A percentile compares a stretch with the other conserved stretches of the same genome.
These are phyloP conservation scores for Columba livia DNA, from an alignment of 2,113 vertebrate species.

Conservation along the genomic window DNA sequence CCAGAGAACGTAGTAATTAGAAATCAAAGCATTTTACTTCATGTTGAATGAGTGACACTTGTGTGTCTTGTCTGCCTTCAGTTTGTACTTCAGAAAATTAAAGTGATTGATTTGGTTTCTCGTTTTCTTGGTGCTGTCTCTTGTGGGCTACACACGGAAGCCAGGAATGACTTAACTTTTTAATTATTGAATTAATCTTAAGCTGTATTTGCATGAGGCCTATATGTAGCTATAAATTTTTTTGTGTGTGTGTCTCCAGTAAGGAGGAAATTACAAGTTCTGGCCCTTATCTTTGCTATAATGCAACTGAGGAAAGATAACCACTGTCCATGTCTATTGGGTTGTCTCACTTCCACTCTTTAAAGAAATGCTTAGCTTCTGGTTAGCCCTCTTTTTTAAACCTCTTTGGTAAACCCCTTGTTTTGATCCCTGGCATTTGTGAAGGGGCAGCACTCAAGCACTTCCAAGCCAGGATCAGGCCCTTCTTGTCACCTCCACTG, in stretches of 20 bases:
- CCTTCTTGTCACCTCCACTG: neutral
- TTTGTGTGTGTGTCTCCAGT: neutral
- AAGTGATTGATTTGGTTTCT: neutral
- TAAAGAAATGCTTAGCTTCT: conserved; percentile 29
- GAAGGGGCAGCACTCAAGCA: neutral
- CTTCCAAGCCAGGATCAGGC: neutral
- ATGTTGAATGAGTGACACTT: neutral
- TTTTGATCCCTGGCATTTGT: neutral
- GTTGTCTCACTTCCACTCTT: neutral
- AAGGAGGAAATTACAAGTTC: neutral
- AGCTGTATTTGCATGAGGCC: neutral
- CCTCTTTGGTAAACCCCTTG: neutral
- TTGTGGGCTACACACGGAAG: neutral
- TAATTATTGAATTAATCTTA: neutral
- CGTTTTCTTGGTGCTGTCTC: neutral
- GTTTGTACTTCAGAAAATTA: neutral
- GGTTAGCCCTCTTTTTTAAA: neutral
- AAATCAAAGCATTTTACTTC: neutral
- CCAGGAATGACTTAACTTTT: neutral
- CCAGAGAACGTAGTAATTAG: neutral
- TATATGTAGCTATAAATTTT: neutral
- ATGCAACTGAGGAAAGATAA: neutral
- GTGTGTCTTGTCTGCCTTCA: neutral
- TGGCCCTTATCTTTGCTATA: neutral
- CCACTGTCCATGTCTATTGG: neutral